Percentiles rank a stretch among this genome's conserved stretches.
phyloP scores from a whole-genome alignment of 2,888 invertebrate genomes.

The Busseola fusca region DNA sequence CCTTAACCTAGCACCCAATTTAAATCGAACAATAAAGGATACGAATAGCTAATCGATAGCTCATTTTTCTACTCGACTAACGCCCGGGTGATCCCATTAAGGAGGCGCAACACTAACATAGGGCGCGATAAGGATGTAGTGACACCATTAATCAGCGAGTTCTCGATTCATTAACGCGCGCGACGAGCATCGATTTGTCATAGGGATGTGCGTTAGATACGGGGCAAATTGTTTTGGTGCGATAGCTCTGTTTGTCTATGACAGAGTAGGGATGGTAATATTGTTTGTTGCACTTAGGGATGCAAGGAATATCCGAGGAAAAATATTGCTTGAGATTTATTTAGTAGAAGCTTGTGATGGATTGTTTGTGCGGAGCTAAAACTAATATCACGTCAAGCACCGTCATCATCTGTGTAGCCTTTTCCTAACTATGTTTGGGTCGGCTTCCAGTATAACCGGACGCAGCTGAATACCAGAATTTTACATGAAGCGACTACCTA shows the following conservation, averaged over 20 bases:
- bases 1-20: constrained; percentile 57
- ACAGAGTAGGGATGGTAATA: constrained; percentile 42
- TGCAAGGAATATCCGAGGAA: constrained; percentile 43
- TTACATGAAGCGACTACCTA: no score
- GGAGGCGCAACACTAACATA: constrained; percentile 77
- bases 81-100: constrained; percentile 82
- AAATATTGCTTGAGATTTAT: constrained; percentile 41
- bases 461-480: no score
- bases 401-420: no score
- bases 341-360: constrained; percentile 23
- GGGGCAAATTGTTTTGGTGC: constrained; percentile 60
- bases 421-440: no score
- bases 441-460: no score
- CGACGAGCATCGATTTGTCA: constrained; percentile 83
- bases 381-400: no score
- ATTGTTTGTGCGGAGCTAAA: constrained; percentile 31
- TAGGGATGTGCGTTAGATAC: constrained; percentile 73
- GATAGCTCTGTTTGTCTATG: constrained; percentile 59
- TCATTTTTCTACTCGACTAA: constrained; percentile 65
- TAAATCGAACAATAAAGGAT: constrained; percentile 61
- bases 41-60: constrained; percentile 57
- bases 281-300: constrained; percentile 47
- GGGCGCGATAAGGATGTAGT: constrained; percentile 78
- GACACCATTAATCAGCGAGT: constrained; percentile 85
- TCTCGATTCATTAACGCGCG: constrained; percentile 83